A percentile compares a stretch with the other conserved stretches of the same genome.
Evolutionary conservation across 2,113 vertebrate genomes (phyloP).

Genomic region (Poeciliopsis turrubarensis): DNA sequence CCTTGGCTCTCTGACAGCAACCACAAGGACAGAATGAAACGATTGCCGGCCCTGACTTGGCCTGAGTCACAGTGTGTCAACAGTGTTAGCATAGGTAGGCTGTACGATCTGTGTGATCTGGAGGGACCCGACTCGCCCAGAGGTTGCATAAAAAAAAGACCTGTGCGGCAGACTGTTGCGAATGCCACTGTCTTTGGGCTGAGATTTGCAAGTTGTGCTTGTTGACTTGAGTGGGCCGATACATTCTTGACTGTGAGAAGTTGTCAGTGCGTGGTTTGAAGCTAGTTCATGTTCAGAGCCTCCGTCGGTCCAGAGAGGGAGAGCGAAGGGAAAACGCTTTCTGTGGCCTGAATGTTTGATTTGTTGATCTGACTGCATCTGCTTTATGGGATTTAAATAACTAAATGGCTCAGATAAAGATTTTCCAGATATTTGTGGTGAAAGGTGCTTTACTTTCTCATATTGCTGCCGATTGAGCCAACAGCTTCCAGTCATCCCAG

Average conservation of each 20-base stretch:
- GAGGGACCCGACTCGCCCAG: constrained; percentile 32
- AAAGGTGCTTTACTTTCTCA: background rate
- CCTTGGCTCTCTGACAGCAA: too few relatives aligned
- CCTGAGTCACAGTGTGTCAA: constrained; percentile 75
- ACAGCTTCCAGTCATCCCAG: background rate
- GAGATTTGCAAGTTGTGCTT: constrained; percentile 51
- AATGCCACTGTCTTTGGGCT: constrained; percentile 35
- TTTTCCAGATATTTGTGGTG: background rate
- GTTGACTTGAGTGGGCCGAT: constrained; percentile 9
- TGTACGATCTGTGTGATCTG: constrained; percentile 43
- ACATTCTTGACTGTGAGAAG: too few relatives aligned
- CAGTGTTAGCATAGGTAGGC: constrained; percentile 70
- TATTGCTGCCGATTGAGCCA: background rate
- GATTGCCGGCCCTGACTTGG: background rate
- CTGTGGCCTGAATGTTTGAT: background rate
- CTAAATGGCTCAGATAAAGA: background rate
- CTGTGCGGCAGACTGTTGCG: constrained; percentile 42
- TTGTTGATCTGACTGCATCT: background rate
- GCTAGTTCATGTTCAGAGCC: too few relatives aligned
- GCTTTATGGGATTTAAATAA: background rate
- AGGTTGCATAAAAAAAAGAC: constrained; percentile 66
- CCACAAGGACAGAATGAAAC: too few relatives aligned
- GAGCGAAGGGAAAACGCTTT: too few relatives aligned
- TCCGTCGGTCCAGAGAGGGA: too few relatives aligned
- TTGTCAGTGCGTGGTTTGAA: too few relatives aligned